Conservation (phyloP, 2,888 invertebrate species). For the Dolichopus griseipennis region DNA sequence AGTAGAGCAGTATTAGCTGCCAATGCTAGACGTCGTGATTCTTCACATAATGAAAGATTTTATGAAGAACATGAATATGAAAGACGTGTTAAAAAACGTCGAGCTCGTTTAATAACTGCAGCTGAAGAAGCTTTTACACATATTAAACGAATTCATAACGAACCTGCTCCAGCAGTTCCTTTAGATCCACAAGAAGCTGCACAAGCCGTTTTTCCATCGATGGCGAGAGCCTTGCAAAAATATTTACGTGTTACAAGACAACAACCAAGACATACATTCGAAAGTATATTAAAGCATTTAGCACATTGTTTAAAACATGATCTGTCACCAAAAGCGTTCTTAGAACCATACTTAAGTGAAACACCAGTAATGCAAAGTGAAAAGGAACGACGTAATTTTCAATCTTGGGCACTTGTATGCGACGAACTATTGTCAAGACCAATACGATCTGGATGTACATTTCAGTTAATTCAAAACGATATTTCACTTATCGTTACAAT, state of each 20-base stretch:
- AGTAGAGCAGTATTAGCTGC: conserved; percentile 62
- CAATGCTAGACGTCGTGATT: conserved; percentile 73
- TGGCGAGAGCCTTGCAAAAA: conserved; percentile 93
- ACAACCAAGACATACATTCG: conserved; percentile 91
- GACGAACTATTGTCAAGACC: conserved; percentile 84
- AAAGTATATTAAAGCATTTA: conserved; percentile 82
- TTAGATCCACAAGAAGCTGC: conserved; percentile 95
- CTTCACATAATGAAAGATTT: conserved; percentile 93
- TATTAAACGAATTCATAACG: conserved; percentile 71
- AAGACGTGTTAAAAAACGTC: conserved; percentile 79
- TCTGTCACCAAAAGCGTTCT: conserved; percentile 86
- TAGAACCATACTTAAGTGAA: conserved; percentile 84
- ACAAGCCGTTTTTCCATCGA: conserved; percentile 93
- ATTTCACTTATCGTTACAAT: conserved; percentile 84
- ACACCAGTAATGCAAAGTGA: conserved; percentile 79
- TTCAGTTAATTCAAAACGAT: conserved; percentile 88
- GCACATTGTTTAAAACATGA: conserved; percentile 88
- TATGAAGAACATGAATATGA: conserved; percentile 98
- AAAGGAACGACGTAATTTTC: conserved; percentile 69
- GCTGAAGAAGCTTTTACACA: conserved; percentile 98
- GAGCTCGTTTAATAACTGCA: conserved; percentile 82
- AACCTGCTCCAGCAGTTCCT: conserved; percentile 67
- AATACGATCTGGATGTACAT: conserved; percentile 71
- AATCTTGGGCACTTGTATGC: conserved; percentile 93
- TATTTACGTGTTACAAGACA: conserved; percentile 91